Percentiles rank a stretch among this genome's conserved stretches.
These are phyloP conservation scores for Polia nebulosa DNA, from an alignment of 2,888 invertebrate species.

Conservation along the genomic window DNA sequence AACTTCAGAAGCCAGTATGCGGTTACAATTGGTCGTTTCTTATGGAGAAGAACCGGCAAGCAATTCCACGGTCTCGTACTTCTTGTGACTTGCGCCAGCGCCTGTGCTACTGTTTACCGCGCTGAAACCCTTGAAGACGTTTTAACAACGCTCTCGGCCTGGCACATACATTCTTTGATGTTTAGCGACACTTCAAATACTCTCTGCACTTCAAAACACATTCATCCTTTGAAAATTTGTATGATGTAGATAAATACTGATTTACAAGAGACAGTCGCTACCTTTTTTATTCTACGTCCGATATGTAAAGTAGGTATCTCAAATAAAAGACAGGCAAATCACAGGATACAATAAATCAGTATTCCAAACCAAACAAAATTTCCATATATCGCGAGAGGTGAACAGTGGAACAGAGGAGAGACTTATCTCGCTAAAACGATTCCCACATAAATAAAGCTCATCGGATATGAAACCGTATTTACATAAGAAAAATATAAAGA, in stretches of 20 bases:
- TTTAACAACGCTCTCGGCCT: constrained; percentile 85
- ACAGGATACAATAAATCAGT: constrained; percentile 81
- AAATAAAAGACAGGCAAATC: constrained; percentile 67
- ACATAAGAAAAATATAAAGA: constrained; percentile 91
- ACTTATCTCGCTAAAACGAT: constrained; percentile 91
- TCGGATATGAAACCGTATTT: constrained; percentile 91
- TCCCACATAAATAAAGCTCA: constrained; percentile 91
- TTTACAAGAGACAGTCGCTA: constrained; percentile 39
- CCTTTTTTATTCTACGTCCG: constrained; percentile 42
- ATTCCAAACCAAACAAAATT: constrained; percentile 83
- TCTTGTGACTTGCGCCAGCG: constrained; percentile 65
- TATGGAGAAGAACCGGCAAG: too few species aligned
- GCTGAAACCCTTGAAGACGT: constrained; percentile 86
- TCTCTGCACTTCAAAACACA: constrained; percentile 71
- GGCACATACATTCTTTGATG: constrained; percentile 85
- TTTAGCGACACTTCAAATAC: constrained; percentile 84
- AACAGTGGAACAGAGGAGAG: constrained; percentile 85
- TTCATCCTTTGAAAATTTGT: constrained; percentile 71
- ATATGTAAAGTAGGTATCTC: constrained; percentile 60
- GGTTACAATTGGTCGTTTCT: too few species aligned
- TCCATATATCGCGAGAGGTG: constrained; percentile 86
- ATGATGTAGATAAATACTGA: constrained; percentile 56
- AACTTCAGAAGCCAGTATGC: too few species aligned
- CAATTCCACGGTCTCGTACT: too few species aligned
- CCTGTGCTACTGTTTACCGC: constrained; percentile 85